These are phyloP conservation scores for Chelonoidis abingdonii DNA, from an alignment of 2,113 vertebrate genomes.

Conservation along the genomic window DNA sequence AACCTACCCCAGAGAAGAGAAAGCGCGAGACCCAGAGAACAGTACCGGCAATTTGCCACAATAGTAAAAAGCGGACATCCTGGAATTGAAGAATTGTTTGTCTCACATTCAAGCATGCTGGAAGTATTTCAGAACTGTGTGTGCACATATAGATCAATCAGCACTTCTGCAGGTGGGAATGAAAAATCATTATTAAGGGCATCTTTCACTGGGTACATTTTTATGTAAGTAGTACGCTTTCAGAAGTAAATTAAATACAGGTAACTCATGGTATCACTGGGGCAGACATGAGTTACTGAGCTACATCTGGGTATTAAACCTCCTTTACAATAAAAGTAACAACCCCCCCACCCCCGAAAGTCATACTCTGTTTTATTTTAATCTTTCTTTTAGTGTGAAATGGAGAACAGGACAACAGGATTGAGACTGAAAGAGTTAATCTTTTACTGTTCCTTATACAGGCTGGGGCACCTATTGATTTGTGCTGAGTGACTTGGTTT, in stretches of 20 bases:
- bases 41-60: too few relatives aligned
- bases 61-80: background rate
- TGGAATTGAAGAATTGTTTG: background rate
- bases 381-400: background rate
- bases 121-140: background rate
- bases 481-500: background rate
- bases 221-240: background rate
- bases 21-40: too few relatives aligned
- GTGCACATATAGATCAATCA: background rate
- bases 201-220: background rate
- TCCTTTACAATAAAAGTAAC: background rate
- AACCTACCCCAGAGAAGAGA: too few relatives aligned
- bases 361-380: background rate
- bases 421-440: background rate
- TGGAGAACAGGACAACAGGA: background rate
- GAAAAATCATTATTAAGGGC: background rate
- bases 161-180: background rate
- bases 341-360: too few relatives aligned
- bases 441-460: background rate
- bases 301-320: background rate
- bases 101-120: background rate
- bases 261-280: background rate
- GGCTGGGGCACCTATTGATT: background rate
- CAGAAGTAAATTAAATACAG: background rate
- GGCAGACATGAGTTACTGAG: background rate